Evolutionary conservation across 1,140 invertebrate genomes (phyloP), one percentile per base, ranked within the genome.

Genomic region (Stegodyphus dumicola): DNA sequence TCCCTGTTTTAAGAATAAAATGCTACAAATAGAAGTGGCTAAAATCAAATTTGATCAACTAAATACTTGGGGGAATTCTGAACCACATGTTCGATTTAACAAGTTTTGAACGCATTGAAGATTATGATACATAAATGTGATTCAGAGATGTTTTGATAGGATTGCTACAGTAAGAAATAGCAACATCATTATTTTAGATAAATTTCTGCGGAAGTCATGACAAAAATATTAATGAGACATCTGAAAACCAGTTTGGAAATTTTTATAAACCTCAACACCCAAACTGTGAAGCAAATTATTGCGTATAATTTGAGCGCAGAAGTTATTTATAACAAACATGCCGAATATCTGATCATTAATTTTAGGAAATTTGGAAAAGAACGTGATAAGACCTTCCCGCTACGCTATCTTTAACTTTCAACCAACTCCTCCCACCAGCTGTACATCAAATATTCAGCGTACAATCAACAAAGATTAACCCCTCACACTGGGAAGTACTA

Each of bases 301-400:
- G 18, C 65, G 10, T 17, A 49, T 79, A 66, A 79, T 79, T 79
- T 69, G 52, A n/a, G 7, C 15, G 17, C 7, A 7, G 13, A 65
- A 49, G 60, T 69, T 79, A 54, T 79, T 65, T 7, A 69, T 70
- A 53, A 67, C 10, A 69, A 79, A 79, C 77, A 70, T 52, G 66
- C 54, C 18, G n/a, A 53, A 79, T 56, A 79, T 53, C 48, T 49
- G 17, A 69, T 54, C 77, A 79, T 79, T 79, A 79, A 79, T 79
- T 79, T 48, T 53, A 17, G 6, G 52, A 49, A 75, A 51, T 75
- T 75, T 56, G 48, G 10, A 69, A 79, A 18, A 54, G 53, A 54
- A 52, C 77, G 77, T 79, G 77, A 79, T 77, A 60, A 11, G 60
- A 48, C 77, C 77, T 64, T 17, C 77, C 77, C 77, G 64, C 17